These are phyloP conservation scores for Cisticola juncidis DNA, from an alignment of 2,113 vertebrate species.

Conservation along the genomic window DNA sequence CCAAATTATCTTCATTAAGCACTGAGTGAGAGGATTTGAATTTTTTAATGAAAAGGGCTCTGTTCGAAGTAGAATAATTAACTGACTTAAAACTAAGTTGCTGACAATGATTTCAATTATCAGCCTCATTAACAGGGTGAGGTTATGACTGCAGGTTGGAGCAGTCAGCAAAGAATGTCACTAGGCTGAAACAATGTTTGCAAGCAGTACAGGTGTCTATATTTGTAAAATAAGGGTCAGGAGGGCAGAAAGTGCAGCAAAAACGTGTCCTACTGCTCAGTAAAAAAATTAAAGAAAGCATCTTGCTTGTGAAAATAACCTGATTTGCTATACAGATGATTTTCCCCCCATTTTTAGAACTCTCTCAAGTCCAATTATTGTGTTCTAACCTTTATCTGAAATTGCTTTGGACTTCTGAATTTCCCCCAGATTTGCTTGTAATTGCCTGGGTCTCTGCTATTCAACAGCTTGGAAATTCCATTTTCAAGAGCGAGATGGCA, in stretches of 20 bases:
- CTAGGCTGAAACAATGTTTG: neutral
- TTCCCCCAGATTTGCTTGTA: neutral
- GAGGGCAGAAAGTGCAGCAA: neutral
- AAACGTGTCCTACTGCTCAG: neutral
- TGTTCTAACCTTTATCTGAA: neutral
- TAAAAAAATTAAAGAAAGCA: neutral
- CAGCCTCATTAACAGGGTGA: neutral
- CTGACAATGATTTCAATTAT: neutral
- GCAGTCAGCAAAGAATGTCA: neutral
- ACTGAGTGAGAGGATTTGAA: neutral
- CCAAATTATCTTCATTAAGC: neutral
- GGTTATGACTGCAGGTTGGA: neutral
- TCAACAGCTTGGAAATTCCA: neutral
- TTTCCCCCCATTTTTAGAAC: neutral
- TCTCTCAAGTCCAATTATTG: neutral
- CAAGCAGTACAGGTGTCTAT: fast-evolving
- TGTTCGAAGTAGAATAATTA: neutral
- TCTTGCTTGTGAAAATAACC: neutral
- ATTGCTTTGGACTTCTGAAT: neutral
- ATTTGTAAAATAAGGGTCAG: neutral
- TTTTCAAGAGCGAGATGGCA: neutral
- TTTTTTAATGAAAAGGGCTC: neutral
- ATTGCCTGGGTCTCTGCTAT: neutral
- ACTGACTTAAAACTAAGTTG: neutral
- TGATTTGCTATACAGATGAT: neutral